Evolutionary conservation across 1,140 invertebrate genomes (phyloP).

Genomic region (Drosophila tani): DNA sequence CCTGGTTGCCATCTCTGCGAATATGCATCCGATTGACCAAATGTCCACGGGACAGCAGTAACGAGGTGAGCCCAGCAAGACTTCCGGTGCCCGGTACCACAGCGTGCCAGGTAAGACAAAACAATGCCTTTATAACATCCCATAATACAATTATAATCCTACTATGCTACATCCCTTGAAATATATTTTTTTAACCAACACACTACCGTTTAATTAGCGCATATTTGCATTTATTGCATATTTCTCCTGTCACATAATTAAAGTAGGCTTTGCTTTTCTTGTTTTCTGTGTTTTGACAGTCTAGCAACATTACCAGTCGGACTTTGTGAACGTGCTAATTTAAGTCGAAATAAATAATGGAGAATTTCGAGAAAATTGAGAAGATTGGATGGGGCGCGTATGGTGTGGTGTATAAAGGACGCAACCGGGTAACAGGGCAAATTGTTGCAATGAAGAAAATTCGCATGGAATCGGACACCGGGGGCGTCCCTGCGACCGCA

Average conservation of each 20-base stretch:
- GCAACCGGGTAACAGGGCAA: conserved; percentile 78
- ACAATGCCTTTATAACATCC: too few relatives aligned
- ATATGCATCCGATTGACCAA: too few relatives aligned
- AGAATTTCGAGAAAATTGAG: conserved; percentile 74
- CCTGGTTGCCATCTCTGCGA: too few relatives aligned
- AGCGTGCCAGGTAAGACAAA: too few relatives aligned
- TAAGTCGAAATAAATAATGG: conserved; percentile 43
- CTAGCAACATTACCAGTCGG: conserved; percentile 3
- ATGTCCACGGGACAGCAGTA: too few relatives aligned
- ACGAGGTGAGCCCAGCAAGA: too few relatives aligned
- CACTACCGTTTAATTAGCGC: not conserved
- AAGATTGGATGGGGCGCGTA: conserved; percentile 73
- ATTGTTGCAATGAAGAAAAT: conserved; percentile 99
- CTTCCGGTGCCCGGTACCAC: too few relatives aligned
- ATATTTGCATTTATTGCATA: too few relatives aligned
- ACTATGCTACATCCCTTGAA: too few relatives aligned
- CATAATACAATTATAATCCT: too few relatives aligned
- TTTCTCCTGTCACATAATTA: not conserved
- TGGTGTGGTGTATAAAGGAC: conserved; percentile 12
- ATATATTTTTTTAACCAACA: too few relatives aligned
- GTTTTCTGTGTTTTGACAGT: not conserved
- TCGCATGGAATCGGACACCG: conserved; percentile 95
- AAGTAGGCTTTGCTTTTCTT: not conserved
- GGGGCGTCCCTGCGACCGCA: conserved; percentile 97
- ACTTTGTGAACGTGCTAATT: conserved; percentile 36